Evolutionary conservation across 2,113 vertebrate species (phyloP).

Genomic region (Chauna torquata): DNA sequence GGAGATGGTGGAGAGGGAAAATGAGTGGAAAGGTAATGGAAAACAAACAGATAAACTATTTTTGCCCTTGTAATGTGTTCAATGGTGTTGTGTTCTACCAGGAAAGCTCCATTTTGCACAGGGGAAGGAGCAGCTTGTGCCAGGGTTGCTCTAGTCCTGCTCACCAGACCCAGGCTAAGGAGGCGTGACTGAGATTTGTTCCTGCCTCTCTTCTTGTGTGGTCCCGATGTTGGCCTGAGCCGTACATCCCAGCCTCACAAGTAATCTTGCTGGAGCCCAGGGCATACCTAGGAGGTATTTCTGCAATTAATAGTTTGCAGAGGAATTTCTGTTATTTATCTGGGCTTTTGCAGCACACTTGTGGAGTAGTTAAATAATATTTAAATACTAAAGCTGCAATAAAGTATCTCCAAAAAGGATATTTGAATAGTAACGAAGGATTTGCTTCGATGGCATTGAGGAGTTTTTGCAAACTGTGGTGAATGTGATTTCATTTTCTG

Average conservation of each 20-base stretch:
- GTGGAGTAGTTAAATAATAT: neutral
- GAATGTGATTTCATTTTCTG: neutral
- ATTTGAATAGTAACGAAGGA: neutral
- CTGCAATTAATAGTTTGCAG: neutral
- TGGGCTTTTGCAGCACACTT: neutral
- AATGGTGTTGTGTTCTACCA: neutral
- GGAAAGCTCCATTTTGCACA: neutral
- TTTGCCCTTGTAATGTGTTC: neutral
- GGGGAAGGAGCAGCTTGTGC: neutral
- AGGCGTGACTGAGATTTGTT: neutral
- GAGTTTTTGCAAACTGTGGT: neutral
- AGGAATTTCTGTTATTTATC: neutral
- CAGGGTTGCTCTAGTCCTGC: neutral
- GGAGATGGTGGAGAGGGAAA: neutral
- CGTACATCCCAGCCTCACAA: neutral
- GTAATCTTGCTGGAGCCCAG: neutral
- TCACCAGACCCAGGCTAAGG: neutral
- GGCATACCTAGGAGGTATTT: neutral
- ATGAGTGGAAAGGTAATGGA: neutral
- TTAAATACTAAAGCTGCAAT: neutral
- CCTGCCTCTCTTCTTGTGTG: neutral
- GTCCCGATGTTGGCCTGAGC: neutral
- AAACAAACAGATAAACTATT: neutral
- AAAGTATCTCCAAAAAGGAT: neutral
- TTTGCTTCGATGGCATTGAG: neutral